Evolutionary conservation across 2,113 vertebrate genomes (phyloP).

Genomic region (Ciconia maguari): DNA sequence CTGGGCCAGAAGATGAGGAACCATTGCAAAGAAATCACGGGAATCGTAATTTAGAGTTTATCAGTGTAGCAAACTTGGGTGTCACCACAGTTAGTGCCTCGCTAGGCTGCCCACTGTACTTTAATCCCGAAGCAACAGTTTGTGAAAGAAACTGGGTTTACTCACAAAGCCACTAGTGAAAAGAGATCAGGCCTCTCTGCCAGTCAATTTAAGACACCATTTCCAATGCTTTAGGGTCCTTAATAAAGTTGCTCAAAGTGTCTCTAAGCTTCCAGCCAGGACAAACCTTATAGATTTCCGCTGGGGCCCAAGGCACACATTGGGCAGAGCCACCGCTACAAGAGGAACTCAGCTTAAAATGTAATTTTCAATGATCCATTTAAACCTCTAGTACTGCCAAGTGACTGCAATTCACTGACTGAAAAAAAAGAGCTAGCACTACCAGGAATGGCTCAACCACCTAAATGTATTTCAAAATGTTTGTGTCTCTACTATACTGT

Average conservation of each 20-base stretch:
- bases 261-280: not conserved
- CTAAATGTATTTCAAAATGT: rapidly evolving
- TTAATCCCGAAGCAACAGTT: not conserved
- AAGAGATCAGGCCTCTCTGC: not conserved
- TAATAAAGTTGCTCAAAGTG: not conserved
- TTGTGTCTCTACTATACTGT: not conserved
- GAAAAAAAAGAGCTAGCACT: not conserved
- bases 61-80: not conserved
- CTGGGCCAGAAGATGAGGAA: not conserved
- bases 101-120: rapidly evolving
- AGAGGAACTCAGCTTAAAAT: not conserved
- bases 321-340: not conserved
- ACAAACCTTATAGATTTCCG: not conserved
- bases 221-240: not conserved
- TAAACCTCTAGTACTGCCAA: not conserved
- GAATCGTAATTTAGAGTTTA: not conserved
- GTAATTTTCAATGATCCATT: not conserved
- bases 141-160: not conserved
- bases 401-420: not conserved
- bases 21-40: not conserved
- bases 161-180: not conserved
- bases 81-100: not conserved
- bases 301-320: too few species aligned
- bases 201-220: not conserved
- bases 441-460: not conserved